These are phyloP conservation scores for Drosophila melanogaster DNA, from an alignment of 1,140 invertebrate genomes.

Conservation along the genomic window Release_6_plus_ISO1_MT NT_033777.3:9008001-9008500, in stretches of 20 bases:
- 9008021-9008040: conserved; percentile 33
- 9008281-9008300: no score
- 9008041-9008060: conserved; percentile 3
- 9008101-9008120: conserved; percentile 36
- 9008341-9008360: no score
- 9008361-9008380: no score
- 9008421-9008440: neutral
- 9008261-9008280: no score
- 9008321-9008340: no score
- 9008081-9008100: conserved; percentile 31
- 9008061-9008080: conserved; percentile 30
- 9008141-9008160: neutral
- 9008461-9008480: conserved; percentile 29
- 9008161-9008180: neutral
- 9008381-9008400: neutral
- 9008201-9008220: neutral
- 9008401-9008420: neutral
- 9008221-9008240: conserved; percentile 32
- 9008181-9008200: neutral
- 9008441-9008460: conserved; percentile 13
- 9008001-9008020: conserved; percentile 20
- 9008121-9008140: conserved; percentile 29
- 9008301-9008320: no score
- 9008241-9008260: neutral
- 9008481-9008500: conserved; percentile 33